These are phyloP conservation scores for Sclerurus mexicanus DNA, from an alignment of 2,113 vertebrate species.

Conservation along the genomic window DNA sequence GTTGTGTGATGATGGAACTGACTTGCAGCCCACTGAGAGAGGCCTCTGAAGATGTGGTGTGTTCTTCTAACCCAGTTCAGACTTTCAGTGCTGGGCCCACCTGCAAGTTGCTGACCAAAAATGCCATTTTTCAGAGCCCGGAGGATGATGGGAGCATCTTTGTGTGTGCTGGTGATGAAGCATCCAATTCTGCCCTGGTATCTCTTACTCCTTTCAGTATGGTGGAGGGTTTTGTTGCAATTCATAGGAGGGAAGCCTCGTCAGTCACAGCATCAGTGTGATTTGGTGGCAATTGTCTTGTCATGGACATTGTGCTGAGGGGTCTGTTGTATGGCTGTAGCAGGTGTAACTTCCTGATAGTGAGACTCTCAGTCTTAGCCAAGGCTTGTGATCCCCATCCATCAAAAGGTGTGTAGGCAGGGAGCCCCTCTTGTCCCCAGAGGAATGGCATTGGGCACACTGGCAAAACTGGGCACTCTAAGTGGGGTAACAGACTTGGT, in stretches of 20 bases:
- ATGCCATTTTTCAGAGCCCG: constrained; percentile 87
- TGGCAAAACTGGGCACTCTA: background rate
- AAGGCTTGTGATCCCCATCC: background rate
- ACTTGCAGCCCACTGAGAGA: constrained; percentile 74
- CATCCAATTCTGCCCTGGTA: constrained; percentile 90
- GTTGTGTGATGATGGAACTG: constrained; percentile 90
- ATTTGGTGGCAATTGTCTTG: background rate
- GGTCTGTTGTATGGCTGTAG: background rate
- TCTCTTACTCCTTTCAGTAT: background rate
- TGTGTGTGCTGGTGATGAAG: constrained; percentile 92
- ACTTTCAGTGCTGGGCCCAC: constrained; percentile 87
- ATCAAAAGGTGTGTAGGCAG: background rate
- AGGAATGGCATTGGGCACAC: background rate
- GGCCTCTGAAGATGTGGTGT: constrained; percentile 71
- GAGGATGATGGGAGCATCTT: constrained; percentile 77
- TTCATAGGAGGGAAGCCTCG: background rate
- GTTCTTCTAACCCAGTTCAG: constrained; percentile 85
- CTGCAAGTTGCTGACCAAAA: constrained; percentile 94
- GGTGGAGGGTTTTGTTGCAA: background rate
- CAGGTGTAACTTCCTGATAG: background rate
- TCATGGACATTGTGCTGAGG: background rate
- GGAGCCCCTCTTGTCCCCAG: background rate
- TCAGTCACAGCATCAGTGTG: background rate
- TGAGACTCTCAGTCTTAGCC: background rate
- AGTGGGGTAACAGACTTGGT: background rate